Percentiles rank a stretch among this genome's conserved stretches.
These are phyloP conservation scores for Cheilosia vernalis DNA, from an alignment of 2,888 invertebrate genomes.

Conservation along the genomic window DNA sequence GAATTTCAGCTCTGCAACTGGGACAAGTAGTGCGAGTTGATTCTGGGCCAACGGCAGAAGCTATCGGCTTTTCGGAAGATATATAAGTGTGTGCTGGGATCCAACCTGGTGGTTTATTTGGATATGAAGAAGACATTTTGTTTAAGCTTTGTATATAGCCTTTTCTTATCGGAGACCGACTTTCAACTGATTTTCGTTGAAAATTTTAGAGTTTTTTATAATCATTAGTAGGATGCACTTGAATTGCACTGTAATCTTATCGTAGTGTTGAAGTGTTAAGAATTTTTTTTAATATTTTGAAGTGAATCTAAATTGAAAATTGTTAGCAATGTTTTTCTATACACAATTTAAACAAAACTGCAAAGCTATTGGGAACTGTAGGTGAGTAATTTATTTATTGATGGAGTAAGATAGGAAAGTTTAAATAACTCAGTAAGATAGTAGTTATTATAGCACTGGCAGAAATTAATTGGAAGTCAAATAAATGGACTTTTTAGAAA, in stretches of 20 bases:
- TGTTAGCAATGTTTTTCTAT: too few relatives aligned
- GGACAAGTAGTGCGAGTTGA: constrained; percentile 83
- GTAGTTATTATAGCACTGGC: too few relatives aligned
- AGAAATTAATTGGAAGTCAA: too few relatives aligned
- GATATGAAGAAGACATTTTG: not conserved
- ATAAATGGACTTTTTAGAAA: too few relatives aligned
- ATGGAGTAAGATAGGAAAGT: too few relatives aligned
- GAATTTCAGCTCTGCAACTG: constrained; percentile 83
- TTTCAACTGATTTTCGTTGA: not conserved
- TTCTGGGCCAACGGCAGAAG: constrained; percentile 79
- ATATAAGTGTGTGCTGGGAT: not conserved
- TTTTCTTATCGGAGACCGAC: not conserved
- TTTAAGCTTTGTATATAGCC: not conserved
- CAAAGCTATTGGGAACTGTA: too few relatives aligned
- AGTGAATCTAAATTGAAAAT: not conserved
- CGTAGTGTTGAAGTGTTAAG: not conserved
- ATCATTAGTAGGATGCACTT: not conserved
- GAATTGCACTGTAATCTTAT: not conserved
- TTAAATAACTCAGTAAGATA: too few relatives aligned
- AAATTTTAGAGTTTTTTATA: not conserved
- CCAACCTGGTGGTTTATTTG: not conserved
- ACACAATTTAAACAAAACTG: too few relatives aligned
- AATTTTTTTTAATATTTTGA: not conserved
- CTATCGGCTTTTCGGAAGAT: not conserved
- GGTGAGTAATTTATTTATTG: too few relatives aligned